Conservation (phyloP, 2,888 invertebrate genomes). For the Chymomyza fuscimana region DNA sequence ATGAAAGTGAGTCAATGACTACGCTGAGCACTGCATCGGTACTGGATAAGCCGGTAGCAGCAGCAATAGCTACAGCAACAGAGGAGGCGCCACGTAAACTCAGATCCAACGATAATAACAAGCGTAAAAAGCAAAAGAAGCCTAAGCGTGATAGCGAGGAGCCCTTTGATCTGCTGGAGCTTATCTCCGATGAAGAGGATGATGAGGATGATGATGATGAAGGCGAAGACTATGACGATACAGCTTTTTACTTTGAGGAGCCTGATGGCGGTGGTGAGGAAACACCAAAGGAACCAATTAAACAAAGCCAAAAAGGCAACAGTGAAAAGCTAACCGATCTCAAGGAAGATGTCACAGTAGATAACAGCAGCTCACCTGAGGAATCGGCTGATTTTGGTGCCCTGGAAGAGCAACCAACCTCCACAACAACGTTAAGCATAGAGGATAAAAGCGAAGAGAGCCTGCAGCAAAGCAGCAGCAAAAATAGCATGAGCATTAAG, state of each 20-base stretch:
- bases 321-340: constrained; percentile 18
- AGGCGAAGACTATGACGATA: constrained; percentile 40
- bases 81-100: neutral
- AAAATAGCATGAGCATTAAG: constrained; percentile 55
- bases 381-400: constrained; percentile 67
- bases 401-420: constrained; percentile 42
- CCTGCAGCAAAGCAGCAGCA: constrained; percentile 28
- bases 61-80: constrained; percentile 15
- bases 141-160: constrained; percentile 23
- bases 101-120: constrained; percentile 11
- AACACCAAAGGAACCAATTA: neutral
- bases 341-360: constrained; percentile 37
- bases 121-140: constrained; percentile 4
- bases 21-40: neutral
- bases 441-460: neutral
- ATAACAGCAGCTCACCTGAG: constrained; percentile 63
- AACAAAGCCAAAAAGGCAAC: constrained; percentile 2
- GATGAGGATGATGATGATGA: constrained; percentile 49
- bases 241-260: constrained; percentile 43
- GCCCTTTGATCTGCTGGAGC: constrained; percentile 45
- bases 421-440: neutral
- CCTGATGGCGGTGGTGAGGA: neutral
- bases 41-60: neutral
- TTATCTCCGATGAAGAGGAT: constrained; percentile 39
- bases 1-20: constrained; percentile 29